Evolutionary conservation across 2,888 invertebrate species (phyloP).

Genomic region (Theretra japonica): DNA sequence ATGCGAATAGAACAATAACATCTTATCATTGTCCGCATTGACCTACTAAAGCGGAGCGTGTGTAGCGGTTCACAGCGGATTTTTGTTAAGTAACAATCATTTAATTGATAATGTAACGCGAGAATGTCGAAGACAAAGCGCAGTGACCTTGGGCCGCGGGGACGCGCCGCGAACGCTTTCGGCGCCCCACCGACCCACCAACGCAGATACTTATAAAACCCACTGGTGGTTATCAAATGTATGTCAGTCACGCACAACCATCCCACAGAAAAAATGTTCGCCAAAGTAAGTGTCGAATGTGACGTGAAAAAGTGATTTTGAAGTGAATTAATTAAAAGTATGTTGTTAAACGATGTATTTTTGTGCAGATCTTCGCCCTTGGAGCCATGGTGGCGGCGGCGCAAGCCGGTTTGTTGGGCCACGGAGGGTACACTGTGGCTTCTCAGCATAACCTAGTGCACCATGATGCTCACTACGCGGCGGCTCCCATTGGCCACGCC

Average conservation of each 20-base stretch:
- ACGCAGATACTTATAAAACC: slow-evolving; percentile 80
- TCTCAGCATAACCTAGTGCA: slow-evolving; percentile 53
- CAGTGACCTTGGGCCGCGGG: slow-evolving; percentile 69
- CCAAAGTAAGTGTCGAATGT: slow-evolving; percentile 71
- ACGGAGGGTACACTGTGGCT: slow-evolving; percentile 53
- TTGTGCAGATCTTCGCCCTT: slow-evolving; percentile 67
- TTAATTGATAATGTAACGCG: slow-evolving; percentile 69
- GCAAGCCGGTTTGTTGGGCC: slow-evolving; percentile 78
- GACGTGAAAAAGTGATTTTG: slow-evolving; percentile 44
- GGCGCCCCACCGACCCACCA: slow-evolving; percentile 74
- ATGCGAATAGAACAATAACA: slow-evolving; percentile 15
- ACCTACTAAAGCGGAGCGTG: slow-evolving; percentile 64
- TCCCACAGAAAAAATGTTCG: slow-evolving; percentile 76
- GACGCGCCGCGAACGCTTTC: slow-evolving; percentile 61
- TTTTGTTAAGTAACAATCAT: slow-evolving; percentile 75
- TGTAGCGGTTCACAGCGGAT: slow-evolving; percentile 71
- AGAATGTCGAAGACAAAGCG: slow-evolving; percentile 78
- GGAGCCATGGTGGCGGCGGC: slow-evolving; percentile 72
- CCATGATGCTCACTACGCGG: slow-evolving; percentile 47
- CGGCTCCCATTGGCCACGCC: slow-evolving; percentile 37
- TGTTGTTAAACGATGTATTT: slow-evolving; percentile 13
- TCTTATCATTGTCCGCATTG: slow-evolving; percentile 56
- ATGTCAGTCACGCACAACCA: slow-evolving; percentile 77
- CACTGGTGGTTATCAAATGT: slow-evolving; percentile 70
- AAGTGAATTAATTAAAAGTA: slow-evolving; percentile 21